Base-by-base conservation (phyloP, 1,140 invertebrate genomes). In the Manduca sexta region DNA sequence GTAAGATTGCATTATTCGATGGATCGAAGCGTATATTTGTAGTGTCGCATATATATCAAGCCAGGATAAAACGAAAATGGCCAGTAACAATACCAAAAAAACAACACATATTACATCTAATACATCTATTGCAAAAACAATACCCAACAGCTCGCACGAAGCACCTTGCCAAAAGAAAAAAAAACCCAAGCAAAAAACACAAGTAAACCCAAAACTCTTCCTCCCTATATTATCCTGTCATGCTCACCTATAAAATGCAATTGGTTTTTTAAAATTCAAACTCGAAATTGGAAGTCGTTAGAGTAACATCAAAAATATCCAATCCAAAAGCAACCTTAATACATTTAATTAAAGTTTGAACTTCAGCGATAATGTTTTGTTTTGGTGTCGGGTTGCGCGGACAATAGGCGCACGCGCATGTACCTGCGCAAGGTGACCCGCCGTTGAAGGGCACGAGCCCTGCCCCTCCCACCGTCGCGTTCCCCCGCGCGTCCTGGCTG, bases 211-310 rank as follows among this genome's bases (percentile, higher is more conserved):
- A 38, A 15, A 37, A 71, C 65, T 74, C 71, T 74, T 76, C 72
- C 73, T 72, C 71, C 76, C 60, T 82, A 82, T 79, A 84, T 84
- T 84, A 84, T 82, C 76, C 80, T 80, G 80, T 84, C 80, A 84
- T 71, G 80, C 69, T 77, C 63, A 80, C 65, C 74, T 81, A 84
- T 81, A 81, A 79, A 83, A 78, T 78, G 80, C 80, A 84, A 84
- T 84, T 81, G 80, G 75, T 64, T 81, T 70, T 76, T 69, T 62
- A 71, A 76, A 79, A 64, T 64, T 58, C 57, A 59, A 56, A 57
- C 52, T 48, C 49, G 58, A 70, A 80, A 81, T 77, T 74, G 67
- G 63, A 72, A 80, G 72, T 78, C 68, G 72, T 80, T 77, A 80
- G 73, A 80, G 66, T 71, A 74, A 17, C 11, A 18, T 34, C 13